Base-by-base conservation (phyloP, 2,113 vertebrate species). In the Sylvietta virens region DNA sequence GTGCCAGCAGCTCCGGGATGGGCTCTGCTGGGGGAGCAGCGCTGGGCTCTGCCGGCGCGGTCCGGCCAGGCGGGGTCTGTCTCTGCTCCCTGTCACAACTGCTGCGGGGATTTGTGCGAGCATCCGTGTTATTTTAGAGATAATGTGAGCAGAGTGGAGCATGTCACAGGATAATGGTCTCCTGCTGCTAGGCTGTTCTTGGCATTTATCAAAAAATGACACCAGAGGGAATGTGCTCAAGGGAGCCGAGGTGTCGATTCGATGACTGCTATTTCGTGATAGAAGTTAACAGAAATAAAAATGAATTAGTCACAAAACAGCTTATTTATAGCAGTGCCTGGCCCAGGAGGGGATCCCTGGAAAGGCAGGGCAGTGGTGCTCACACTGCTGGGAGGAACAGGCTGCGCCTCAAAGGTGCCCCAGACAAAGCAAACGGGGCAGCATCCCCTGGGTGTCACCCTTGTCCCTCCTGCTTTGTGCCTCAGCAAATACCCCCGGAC, bases 201-300 rank as follows among this genome's bases (percentile, higher is more conserved):
- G 96, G 95, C 95, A 96, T 97, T 97, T 95, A 96, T 96, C 96
- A 96, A 96, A 95, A 94, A 81, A 91, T 96, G 96, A 96, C 94
- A 95, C 96, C 92, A 80, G 94, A 94, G 95, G 95, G 94, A 97
- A 96, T 51, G 77, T 83, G 92, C 93, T 88, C 79, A 45, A 86
- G 93, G 95, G 95, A 97, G 27, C 79, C 12, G 71, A 95, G 93
- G 95, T 96, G 96, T 96, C 87, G 85, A 96, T 96, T 94, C 76
- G 54, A 88, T 93, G 94, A 78, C 85, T 95, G 94, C 93, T 93
- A 14, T 67, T 94, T 94, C 73, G 35, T 94, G 95, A 96, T 93
- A 93, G 85, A 96, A 95, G 87, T 94, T 88, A 97, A 67, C 96
- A 91, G 93, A 90, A 96, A 90, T 92, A 96, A 94, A 94, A 96